Evolutionary conservation across 2,888 invertebrate species (phyloP).

Genomic region (Metallyticus violacea): DNA sequence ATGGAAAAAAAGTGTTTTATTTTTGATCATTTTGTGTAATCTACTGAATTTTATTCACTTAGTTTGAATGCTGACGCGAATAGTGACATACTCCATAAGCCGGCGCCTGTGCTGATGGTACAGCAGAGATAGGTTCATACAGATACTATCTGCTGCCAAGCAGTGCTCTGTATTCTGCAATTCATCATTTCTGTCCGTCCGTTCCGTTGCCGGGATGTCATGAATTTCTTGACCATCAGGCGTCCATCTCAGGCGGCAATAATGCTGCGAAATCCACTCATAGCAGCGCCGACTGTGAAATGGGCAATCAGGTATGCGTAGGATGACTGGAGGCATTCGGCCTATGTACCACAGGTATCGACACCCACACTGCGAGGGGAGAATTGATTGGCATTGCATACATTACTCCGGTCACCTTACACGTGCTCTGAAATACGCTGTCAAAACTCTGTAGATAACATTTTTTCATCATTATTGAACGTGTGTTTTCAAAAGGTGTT

Average conservation of each 20-base stretch:
- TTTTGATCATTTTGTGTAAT: no score
- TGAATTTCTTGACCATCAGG: background rate
- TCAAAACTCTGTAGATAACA: no score
- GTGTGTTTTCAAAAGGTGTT: no score
- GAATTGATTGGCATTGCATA: background rate
- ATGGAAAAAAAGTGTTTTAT: no score
- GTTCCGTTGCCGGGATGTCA: background rate
- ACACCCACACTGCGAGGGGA: background rate
- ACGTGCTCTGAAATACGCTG: background rate
- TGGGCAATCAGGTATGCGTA: background rate
- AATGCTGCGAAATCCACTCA: background rate
- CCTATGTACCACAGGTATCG: background rate
- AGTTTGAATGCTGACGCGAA: no score
- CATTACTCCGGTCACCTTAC: background rate
- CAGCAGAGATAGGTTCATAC: background rate
- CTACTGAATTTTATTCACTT: no score
- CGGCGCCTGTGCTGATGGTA: background rate
- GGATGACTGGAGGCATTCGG: background rate
- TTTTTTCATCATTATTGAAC: no score
- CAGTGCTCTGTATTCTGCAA: background rate
- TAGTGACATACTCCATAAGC: background rate
- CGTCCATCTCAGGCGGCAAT: background rate
- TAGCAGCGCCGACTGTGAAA: background rate
- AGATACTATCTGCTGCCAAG: background rate
- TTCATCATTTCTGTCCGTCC: background rate